phyloP scores from a whole-genome alignment of 2,797 vertebrate genomes.

The Lophotriccus pileatus region DNA sequence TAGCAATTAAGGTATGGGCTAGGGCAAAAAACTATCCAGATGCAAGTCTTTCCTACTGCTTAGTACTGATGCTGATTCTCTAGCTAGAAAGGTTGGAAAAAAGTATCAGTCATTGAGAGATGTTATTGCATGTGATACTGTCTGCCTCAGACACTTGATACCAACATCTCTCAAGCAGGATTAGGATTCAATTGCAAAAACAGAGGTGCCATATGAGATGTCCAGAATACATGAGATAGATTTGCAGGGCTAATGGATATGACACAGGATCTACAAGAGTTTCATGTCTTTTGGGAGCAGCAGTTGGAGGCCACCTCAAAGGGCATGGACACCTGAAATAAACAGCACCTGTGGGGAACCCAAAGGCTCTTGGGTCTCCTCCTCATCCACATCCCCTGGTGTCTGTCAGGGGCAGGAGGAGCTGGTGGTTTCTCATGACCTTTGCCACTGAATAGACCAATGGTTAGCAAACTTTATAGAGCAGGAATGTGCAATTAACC shows the following conservation, averaged over 20 bases:
- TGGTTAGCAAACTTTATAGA: not conserved
- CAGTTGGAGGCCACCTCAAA: not conserved
- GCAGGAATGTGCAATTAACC: not conserved
- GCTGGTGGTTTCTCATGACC: not conserved
- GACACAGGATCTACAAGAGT: not conserved
- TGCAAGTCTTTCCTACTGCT: not conserved
- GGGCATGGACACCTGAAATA: not conserved
- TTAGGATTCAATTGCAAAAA: not conserved
- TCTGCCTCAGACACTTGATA: not conserved
- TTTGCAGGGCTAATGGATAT: not conserved
- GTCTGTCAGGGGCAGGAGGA: not conserved
- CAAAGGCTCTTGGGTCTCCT: not conserved
- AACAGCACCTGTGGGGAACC: not conserved
- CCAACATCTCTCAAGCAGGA: not conserved
- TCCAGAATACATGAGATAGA: not conserved
- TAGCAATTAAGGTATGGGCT: not conserved
- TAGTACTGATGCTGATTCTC: not conserved
- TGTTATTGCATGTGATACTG: not conserved
- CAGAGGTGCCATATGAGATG: not conserved
- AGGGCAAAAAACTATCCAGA: not conserved
- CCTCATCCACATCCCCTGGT: not conserved
- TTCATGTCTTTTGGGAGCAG: not conserved
- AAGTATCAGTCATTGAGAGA: not conserved
- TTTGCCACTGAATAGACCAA: not conserved
- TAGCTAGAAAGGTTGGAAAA: not conserved